Percentiles rank a stretch among this genome's conserved stretches.
Conservation (phyloP, 2,113 vertebrate genomes). For the Labeo catla region DNA sequence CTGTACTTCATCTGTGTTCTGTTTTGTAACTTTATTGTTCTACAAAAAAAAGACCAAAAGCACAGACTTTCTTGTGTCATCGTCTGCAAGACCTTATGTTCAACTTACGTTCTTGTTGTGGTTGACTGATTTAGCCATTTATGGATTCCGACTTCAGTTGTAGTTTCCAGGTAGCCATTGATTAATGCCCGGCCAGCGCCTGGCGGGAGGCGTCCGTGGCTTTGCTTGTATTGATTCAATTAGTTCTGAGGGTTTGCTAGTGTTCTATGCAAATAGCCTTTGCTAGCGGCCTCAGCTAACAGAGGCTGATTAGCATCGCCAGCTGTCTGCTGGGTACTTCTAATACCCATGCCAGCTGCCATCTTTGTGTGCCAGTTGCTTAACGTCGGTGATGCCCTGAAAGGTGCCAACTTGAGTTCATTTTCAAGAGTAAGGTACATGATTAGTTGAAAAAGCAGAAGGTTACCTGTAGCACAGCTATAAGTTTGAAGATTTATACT, state of each 20-base stretch:
- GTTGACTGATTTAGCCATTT: constrained; percentile 38
- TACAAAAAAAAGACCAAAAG: background rate
- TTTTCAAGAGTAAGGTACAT: constrained; percentile 22
- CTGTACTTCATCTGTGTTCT: background rate
- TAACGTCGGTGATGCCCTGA: constrained; percentile 5
- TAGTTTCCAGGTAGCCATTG: constrained; percentile 55
- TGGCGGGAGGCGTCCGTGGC: constrained; percentile 35
- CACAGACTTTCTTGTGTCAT: background rate
- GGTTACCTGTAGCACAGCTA: background rate
- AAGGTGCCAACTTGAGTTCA: background rate
- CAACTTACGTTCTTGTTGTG: constrained; percentile 11
- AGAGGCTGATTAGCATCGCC: constrained; percentile 49
- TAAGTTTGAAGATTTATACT: background rate
- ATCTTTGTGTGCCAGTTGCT: constrained; percentile 43
- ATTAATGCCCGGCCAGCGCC: constrained; percentile 43
- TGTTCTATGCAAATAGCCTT: constrained; percentile 39
- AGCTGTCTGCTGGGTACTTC: constrained; percentile 50
- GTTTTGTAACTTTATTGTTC: background rate
- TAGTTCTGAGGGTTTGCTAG: constrained; percentile 49
- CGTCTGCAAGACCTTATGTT: background rate
- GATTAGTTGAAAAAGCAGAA: background rate
- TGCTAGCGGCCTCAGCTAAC: constrained; percentile 24
- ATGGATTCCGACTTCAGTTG: constrained; percentile 33
- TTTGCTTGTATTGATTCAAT: constrained; percentile 59
- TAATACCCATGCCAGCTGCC: constrained; percentile 50